Evolutionary conservation across 2,888 invertebrate species (phyloP).

Genomic region (Lasiommata megera): DNA sequence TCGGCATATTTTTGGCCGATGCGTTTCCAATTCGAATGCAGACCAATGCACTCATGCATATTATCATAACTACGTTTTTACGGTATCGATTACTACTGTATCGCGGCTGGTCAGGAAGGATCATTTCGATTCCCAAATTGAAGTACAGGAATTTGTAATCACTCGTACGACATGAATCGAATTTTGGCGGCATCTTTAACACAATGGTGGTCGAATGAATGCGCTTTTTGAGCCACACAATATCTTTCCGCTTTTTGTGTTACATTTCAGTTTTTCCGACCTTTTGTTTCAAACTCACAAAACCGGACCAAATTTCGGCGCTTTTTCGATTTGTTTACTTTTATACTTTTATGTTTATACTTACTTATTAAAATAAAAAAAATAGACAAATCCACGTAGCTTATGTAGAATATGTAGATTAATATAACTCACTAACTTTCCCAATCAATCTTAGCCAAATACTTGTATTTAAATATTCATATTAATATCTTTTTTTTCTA

Average conservation of each 20-base stretch:
- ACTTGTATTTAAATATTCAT: too few species aligned
- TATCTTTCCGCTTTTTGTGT: slow-evolving; percentile 17
- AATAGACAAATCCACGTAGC: too few species aligned
- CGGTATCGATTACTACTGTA: slow-evolving; percentile 23
- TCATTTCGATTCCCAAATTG: slow-evolving; percentile 33
- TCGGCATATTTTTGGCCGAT: not conserved
- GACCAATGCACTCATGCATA: slow-evolving; percentile 23
- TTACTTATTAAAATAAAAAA: too few species aligned
- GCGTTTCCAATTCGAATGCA: slow-evolving; percentile 16
- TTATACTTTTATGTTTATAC: not conserved
- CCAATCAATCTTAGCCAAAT: too few species aligned
- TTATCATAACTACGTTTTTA: slow-evolving; percentile 32
- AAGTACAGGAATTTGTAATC: slow-evolving; percentile 31
- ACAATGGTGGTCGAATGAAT: slow-evolving; percentile 22
- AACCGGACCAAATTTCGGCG: not conserved
- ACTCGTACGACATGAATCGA: slow-evolving; percentile 26
- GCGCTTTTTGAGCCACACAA: slow-evolving; percentile 22
- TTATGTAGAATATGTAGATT: too few species aligned
- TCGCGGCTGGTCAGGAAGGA: slow-evolving; percentile 21
- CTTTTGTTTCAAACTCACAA: slow-evolving; percentile 1
- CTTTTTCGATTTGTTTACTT: not conserved
- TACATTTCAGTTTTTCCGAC: slow-evolving; percentile 10
- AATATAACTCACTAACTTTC: too few species aligned
- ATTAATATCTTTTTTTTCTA: too few species aligned
- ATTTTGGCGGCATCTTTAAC: slow-evolving; percentile 30